Base-by-base conservation (phyloP, 2,888 invertebrate species). In the Lissonota sp. region DNA sequence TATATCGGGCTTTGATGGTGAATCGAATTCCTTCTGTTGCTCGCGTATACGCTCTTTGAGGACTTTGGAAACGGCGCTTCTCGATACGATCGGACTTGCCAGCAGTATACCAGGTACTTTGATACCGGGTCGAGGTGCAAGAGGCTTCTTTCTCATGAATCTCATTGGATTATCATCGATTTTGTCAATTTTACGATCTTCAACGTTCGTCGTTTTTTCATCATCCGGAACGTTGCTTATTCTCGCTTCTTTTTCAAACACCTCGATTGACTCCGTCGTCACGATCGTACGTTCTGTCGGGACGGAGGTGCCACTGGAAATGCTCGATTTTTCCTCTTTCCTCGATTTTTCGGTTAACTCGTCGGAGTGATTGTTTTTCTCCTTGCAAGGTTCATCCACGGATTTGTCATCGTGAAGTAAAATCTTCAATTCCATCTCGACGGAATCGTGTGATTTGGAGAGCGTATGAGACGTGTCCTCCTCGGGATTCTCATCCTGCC, bases 71-170 rank as follows among this genome's bases (percentile, higher is more conserved):
- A 95, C 93, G 83, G 94, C 94, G 5, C 93, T 93, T 80, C 93
- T 93, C 0, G 94, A 93, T 0, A 94, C 93, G 64, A 94, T 94
- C 84, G 94, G 94, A 85, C 94, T 94, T 4, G 94, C 94, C 73
- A 94, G 88, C 83, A 94, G 88, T 10, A 91, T 89, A 46, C 88
- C 85, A 0, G 87, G 87, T 8, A 86, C 80, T 79, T 89, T 87
- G 0, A 84, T 83, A 0, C 86, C 86, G 0, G 85, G 74, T 63
- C 88, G 85, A 0, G 86, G 80, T 5, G 78, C 81, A 1, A 79
- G 53, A 12, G 81, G 74, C 14, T 82, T 82, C 58, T 74, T 76
- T 10, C 69, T 70, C 37, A 53, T 71, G 39, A 60, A 44, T 26
- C 26, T 26, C 26, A 55, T 37, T 14, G 72, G 62, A 1, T 42